A percentile compares a stretch with the other conserved stretches of the same genome.
phyloP scores from a whole-genome alignment of 2,113 vertebrate species.

The Ellobius talpinus region DNA sequence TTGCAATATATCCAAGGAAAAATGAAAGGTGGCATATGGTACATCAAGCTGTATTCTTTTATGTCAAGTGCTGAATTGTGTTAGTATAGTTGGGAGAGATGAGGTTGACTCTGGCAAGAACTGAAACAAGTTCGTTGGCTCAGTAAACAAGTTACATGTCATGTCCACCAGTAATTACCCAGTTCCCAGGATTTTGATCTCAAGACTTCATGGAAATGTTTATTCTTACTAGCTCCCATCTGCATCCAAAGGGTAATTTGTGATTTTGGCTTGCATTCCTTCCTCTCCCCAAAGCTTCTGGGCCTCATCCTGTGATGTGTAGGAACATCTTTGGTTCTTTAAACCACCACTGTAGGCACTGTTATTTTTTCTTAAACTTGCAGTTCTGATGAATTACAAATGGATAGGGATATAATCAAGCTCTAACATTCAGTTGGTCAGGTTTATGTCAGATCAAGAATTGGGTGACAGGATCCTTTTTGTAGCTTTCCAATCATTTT shows the following conservation, averaged over 20 bases:
- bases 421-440: background rate
- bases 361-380: background rate
- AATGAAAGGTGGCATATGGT: background rate
- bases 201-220: background rate
- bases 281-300: background rate
- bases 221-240: background rate
- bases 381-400: background rate
- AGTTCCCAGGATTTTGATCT: background rate
- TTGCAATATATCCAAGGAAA: background rate
- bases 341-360: background rate
- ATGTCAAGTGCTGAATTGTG: background rate
- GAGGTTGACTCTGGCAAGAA: background rate
- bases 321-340: background rate
- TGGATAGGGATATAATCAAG: background rate
- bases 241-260: background rate
- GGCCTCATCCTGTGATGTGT: background rate
- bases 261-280: background rate
- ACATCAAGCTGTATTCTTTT: background rate
- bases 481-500: background rate
- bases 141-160: background rate
- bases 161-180: background rate
- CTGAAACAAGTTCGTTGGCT: slow-evolving; percentile 38
- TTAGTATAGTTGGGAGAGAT: background rate
- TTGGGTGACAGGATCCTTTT: background rate
- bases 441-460: background rate